Evolutionary conservation across 2,888 invertebrate species (phyloP), one percentile per base, ranked within the genome.

Genomic region (Drosophila parthenogenetica): DNA sequence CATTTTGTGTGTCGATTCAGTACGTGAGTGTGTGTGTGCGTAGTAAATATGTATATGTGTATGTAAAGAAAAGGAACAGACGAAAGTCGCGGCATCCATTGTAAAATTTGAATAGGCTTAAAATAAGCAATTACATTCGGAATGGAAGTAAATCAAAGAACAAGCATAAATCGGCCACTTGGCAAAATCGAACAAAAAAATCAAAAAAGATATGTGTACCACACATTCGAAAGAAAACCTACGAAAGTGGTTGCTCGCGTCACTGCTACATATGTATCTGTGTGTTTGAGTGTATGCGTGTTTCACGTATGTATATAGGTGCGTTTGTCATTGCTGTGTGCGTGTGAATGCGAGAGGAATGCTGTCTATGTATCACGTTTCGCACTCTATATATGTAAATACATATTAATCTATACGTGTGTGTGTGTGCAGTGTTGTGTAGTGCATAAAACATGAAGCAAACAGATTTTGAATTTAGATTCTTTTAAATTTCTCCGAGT

Each of bases 211-310:
- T 63, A 69, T 68, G 77, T 69, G 60, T 69, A 68, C 60, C 62
- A 79, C 60, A 79, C 65, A 77, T 63, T 69, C 48, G 62, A 84
- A 83, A 79, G 83, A 78, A 83, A 83, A 83, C 75, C 77, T 86
- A 88, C 67, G 84, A 83, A 82, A 83, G 83, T 83, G 83, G 83
- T 83, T 83, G 83, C 89, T 83, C 73, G 77, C 81, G 86, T 70
- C 87, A 81, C 79, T 86, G 73, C 61, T 69, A 55, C 58, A 19
- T 51, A 55, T 60, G 48, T 63, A 46, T 75, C 29, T 65, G 22
- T 55, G 40, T 50, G 49, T 60, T 48, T 64, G 42, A 57, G 22
- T 53, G 45, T 54, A 51, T 57, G 55, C 45, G 39, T 57, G 32
- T 59, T 40, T 14, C 8, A n/a, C 48, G 13, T 43, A 39, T 65